phyloP scores from a whole-genome alignment of 2,113 vertebrate species.

The Dromas ardeola region DNA sequence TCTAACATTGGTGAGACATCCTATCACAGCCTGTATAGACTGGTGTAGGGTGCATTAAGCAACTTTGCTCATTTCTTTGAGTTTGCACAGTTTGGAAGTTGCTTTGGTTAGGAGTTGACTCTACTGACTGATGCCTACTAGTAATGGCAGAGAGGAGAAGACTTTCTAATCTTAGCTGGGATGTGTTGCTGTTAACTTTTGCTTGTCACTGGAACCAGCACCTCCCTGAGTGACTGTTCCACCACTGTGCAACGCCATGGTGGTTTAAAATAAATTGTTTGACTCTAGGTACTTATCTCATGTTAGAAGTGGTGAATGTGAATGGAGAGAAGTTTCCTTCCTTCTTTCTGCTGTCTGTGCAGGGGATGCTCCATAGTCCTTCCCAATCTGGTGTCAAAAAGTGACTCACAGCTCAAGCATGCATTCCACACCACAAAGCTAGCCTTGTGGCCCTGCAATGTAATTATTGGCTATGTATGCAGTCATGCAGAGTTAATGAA shows the following conservation, averaged over 20 bases:
- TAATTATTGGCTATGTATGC: background rate
- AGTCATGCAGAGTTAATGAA: background rate
- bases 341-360: background rate
- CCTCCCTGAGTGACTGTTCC: background rate
- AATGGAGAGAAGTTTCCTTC: background rate
- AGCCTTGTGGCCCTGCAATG: background rate
- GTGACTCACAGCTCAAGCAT: background rate
- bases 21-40: background rate
- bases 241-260: background rate
- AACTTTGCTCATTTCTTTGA: background rate
- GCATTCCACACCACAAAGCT: background rate
- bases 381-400: background rate
- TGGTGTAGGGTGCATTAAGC: background rate
- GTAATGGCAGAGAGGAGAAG: background rate
- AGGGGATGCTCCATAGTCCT: background rate
- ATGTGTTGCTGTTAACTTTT: background rate
- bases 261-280: background rate
- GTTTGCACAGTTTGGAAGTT: background rate
- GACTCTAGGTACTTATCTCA: background rate
- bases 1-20: background rate
- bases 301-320: background rate
- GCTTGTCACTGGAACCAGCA: background rate
- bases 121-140: background rate
- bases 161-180: background rate
- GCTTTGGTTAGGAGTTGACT: background rate